Conservation (phyloP, 2,797 vertebrate genomes). For the Sebastes miniatus region DNA sequence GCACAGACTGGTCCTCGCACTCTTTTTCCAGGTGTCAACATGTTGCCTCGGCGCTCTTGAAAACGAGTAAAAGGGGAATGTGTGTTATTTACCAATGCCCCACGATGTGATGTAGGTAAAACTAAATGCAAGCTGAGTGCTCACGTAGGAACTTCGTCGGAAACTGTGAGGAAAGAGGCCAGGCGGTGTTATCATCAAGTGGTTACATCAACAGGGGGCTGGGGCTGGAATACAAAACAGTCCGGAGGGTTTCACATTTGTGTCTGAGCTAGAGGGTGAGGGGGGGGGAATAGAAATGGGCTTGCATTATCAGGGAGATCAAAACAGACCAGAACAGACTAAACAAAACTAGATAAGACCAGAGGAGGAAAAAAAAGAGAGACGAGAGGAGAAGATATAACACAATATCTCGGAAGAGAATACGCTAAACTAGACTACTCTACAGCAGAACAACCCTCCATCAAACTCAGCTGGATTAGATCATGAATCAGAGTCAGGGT, state of each 20-base stretch:
- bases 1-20: neutral
- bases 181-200: conserved; percentile 42
- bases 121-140: conserved; percentile 28
- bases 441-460: neutral
- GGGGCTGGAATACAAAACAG: conserved; percentile 32
- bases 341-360: neutral
- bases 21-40: conserved; percentile 28
- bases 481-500: conserved; percentile 16
- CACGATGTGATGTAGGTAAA: conserved; percentile 20
- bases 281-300: neutral
- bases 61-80: conserved; percentile 13
- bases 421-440: neutral
- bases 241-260: conserved; percentile 11
- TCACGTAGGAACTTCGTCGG: conserved; percentile 8
- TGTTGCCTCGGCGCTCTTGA: conserved; percentile 1
- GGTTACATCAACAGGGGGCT: conserved; percentile 7
- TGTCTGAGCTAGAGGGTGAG: neutral
- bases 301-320: neutral
- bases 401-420: neutral
- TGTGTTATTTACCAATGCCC: conserved; percentile 28
- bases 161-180: conserved; percentile 30
- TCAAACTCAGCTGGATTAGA: neutral
- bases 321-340: conserved; percentile 4
- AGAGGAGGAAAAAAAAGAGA: neutral
- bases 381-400: neutral